These are phyloP conservation scores for Heteronetta atricapilla DNA, from an alignment of 2,113 vertebrate genomes.

Conservation along the genomic window DNA sequence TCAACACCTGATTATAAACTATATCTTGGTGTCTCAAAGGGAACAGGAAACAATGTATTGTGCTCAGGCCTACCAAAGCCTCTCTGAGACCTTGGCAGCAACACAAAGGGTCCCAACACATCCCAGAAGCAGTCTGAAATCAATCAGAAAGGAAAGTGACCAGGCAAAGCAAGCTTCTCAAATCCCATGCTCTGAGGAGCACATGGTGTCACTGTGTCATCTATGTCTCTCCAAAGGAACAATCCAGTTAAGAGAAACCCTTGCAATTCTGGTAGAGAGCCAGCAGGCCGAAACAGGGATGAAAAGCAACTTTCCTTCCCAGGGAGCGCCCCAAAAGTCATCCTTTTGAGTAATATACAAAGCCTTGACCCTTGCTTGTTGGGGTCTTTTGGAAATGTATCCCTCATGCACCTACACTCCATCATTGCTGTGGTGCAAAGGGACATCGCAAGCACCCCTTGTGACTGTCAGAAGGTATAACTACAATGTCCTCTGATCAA, in stretches of 20 bases:
- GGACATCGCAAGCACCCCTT: background rate
- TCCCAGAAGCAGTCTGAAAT: background rate
- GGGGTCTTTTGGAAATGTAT: background rate
- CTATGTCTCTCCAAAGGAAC: background rate
- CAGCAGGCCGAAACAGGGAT: background rate
- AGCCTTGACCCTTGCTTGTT: background rate
- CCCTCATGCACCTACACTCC: too few relatives aligned
- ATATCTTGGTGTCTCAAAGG: background rate
- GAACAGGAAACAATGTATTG: background rate
- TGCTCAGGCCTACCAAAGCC: accelerated
- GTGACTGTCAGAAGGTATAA: background rate
- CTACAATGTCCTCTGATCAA: too few relatives aligned
- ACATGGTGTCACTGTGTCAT: accelerated
- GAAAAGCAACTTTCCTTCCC: background rate
- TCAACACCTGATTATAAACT: background rate
- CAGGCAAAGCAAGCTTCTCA: background rate
- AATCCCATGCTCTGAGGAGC: background rate
- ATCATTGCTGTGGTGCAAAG: background rate
- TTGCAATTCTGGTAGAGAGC: background rate
- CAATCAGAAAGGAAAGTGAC: background rate
- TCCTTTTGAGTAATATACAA: background rate
- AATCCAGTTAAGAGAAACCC: too few relatives aligned
- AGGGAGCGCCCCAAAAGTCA: background rate
- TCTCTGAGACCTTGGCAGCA: background rate
- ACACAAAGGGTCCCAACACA: accelerated